Evolutionary conservation across 2,113 vertebrate genomes (phyloP).

Genomic region (Poeciliopsis retropinna): DNA sequence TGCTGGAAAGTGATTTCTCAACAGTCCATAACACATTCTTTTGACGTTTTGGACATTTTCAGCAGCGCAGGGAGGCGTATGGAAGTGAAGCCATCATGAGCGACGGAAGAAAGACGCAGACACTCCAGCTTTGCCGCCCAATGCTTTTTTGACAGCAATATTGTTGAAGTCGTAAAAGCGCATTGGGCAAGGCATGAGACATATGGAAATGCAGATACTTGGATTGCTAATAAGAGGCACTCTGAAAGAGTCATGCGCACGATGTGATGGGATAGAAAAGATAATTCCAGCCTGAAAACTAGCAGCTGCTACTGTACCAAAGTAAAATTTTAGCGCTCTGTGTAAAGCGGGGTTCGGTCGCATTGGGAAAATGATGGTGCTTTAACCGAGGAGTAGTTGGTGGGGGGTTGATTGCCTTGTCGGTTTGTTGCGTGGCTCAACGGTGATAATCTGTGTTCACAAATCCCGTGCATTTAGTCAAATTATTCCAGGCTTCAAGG

Average conservation of each 20-base stretch:
- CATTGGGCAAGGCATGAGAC: conserved; percentile 53
- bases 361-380: conserved; percentile 49
- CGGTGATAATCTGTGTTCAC: conserved; percentile 70
- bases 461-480: conserved; percentile 79
- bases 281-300: conserved; percentile 18
- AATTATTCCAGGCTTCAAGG: conserved; percentile 77
- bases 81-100: conserved; percentile 62
- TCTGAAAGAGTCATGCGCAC: conserved; percentile 47
- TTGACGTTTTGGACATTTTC: conserved; percentile 78
- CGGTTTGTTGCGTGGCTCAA: conserved; percentile 64
- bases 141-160: conserved; percentile 45
- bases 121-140: conserved; percentile 39
- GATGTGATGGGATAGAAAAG: conserved; percentile 26
- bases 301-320: conserved; percentile 32
- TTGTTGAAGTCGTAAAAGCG: conserved; percentile 42
- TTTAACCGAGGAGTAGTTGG: conserved; percentile 47
- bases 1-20: conserved; percentile 80
- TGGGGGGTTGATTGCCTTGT: conserved; percentile 63
- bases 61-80: conserved; percentile 69
- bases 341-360: conserved; percentile 10
- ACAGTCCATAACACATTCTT: conserved; percentile 81
- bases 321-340: conserved; percentile 3
- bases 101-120: conserved; percentile 19
- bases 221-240: conserved; percentile 41
- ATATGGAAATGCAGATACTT: conserved; percentile 70